Base-by-base conservation (phyloP, 2,888 invertebrate species). In the Drosophila mercatorum region DNA sequence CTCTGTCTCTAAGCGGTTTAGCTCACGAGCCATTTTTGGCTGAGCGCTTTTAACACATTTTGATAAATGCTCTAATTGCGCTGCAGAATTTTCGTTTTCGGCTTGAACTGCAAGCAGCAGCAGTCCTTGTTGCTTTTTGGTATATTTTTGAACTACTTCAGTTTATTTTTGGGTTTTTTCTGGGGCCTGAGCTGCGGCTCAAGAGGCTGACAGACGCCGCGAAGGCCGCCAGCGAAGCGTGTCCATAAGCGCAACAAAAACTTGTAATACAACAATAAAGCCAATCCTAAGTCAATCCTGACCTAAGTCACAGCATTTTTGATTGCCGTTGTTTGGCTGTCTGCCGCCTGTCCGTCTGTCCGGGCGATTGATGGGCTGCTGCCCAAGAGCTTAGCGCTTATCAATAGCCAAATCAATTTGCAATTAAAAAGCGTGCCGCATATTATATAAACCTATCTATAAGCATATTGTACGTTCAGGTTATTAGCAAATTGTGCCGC, bases 61-160 rank as follows among this genome's bases (percentile, higher is more conserved):
- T 47, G 71, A 57, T 86, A 73, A 83, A 78, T 84, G 84, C 89
- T 87, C 83, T 76, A 83, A 83, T 88, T 74, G 77, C 81, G 86
- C 40, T 64, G 56, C 64, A 88, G 75, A 83, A 84, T 83, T 79
- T 79, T 68, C 4, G 61, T 14, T 60, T 53, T 61, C 66, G 56
- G 52, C 57, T 57, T 41, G 11, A 10, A 34, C 57, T 38, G 11
- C 38, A 10, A 49, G 34, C 43, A 60, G 47, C 60, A 11, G 3
- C 55, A 79, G 65, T 78, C 64, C 71, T 70, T 70, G 17, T 22
- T 43, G 34, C 44, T 26, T 57, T 41, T n/a, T 40, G 7, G 6
- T 17, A 34, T 17, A 22, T 12, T 40, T 22, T 3, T 14, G 36
- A 26, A 5, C 36, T 26, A 46, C 38, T 57, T 56, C 5, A 28